Evolutionary conservation across 2,888 invertebrate species (phyloP).

Genomic region (Acanthacorydalis orientalis): DNA sequence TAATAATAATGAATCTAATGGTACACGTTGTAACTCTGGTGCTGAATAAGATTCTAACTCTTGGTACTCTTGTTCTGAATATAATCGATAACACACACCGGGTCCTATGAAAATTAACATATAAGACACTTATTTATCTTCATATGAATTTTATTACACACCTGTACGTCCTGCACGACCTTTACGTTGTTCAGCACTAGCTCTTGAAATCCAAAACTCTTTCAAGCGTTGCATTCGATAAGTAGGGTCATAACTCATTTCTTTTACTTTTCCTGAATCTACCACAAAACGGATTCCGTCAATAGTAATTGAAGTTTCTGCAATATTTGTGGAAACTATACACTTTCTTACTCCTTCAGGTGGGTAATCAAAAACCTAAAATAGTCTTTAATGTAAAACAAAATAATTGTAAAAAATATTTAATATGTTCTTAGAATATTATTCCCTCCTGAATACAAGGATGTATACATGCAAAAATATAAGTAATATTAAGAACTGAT

Average conservation of each 20-base stretch:
- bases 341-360: constrained; percentile 92
- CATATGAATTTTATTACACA: constrained; percentile 12
- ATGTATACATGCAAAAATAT: too few species aligned
- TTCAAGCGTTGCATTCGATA: constrained; percentile 81
- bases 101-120: constrained; percentile 43
- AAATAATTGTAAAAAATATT: background rate
- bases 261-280: constrained; percentile 94
- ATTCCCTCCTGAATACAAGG: too few species aligned
- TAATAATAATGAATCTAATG: constrained; percentile 77
- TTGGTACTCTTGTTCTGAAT: constrained; percentile 65
- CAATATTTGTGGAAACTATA: constrained; percentile 94
- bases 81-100: constrained; percentile 84
- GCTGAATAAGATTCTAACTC: constrained; percentile 71
- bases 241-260: constrained; percentile 87
- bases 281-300: constrained; percentile 95
- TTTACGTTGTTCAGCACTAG: constrained; percentile 92
- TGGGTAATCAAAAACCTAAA: constrained; percentile 78
- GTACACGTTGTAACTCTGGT: constrained; percentile 88
- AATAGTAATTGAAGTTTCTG: constrained; percentile 96
- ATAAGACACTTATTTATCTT: background rate
- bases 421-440: too few species aligned
- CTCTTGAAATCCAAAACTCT: constrained; percentile 95
- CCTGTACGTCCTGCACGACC: constrained; percentile 87
- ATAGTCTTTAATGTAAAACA: constrained; percentile 5
- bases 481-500: background rate